Base-by-base conservation (phyloP, 2,113 vertebrate species). In the Zosterops hypoxanthus region DNA sequence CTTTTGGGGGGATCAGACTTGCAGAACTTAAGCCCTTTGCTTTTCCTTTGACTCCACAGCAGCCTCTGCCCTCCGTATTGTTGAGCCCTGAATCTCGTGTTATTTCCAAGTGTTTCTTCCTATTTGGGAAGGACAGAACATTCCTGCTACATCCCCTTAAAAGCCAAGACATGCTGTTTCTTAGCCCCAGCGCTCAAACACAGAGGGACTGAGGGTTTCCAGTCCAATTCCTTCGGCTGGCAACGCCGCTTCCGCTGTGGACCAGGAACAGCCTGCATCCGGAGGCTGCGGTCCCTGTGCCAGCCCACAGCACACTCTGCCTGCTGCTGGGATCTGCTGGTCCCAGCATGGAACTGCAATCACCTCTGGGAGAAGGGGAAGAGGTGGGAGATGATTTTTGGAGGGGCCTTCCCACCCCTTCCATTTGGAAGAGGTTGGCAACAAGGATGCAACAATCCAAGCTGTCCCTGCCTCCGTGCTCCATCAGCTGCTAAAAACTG, bases 371-470 rank as follows among this genome's bases (percentile, higher is more conserved):
- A 75, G 17, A 26, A 26, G 31, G 22, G 23, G 5, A 21, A 65
- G 19, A 75, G 56, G 31, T 2, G 34, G 77, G 56, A 66, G 61
- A 52, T 20, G 34, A 2, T 33, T 33, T 73, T 11, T 12, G 46
- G 46, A 50, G 41, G 46, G 34, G 20, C 44, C 6, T 36, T 49
- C 23, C 50, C 28, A 0, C 5, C 2, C 20, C 33, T 10, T 12
- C 63, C 3, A 0, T 1, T 18, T 19, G 8, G 4, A 11, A 60
- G 49, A 56, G 64, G 28, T 4, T 21, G 36, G 69, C 8, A 39
- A 36, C 1, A 2, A 25, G 73, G 77, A 29, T 1, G 20, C 0
- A 2, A 4, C 0, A 0, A 26, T 6, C 29, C 42, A 6, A 71
- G 73, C 18, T 3, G 36, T 16, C 19, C 41, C 23, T 9, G 52